Base-by-base conservation (phyloP, 1,140 invertebrate genomes). In the Calliphora vicina region DNA sequence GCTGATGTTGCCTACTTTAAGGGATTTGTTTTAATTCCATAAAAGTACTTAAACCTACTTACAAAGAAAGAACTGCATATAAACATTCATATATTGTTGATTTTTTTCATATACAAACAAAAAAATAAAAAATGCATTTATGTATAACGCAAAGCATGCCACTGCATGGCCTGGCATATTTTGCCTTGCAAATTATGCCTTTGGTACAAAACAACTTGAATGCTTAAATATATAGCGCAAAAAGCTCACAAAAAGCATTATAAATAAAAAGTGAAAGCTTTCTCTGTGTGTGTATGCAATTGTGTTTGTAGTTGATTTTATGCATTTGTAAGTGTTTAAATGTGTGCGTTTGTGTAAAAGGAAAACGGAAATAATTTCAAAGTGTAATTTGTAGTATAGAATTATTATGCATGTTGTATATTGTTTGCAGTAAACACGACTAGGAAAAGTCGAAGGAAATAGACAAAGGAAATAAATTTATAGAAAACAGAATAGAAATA, bases 301-400 rank as follows among this genome's bases (percentile, higher is more conserved):
- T n/a, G n/a, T n/a, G n/a, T n/a, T n/a, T n/a, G n/a, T n/a, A n/a
- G n/a, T n/a, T n/a, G n/a, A n/a, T n/a, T n/a, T n/a, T n/a, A n/a
- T n/a, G 50, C 50, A n/a, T n/a, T 13, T 1, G 13, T 61, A n/a
- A n/a, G 50, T n/a, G 13, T 61, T 13, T 3, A n/a, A 17, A 17
- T 61, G 50, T 61, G 17, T 3, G 12, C n/a, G 1, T 17, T 12
- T 61, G 50, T 61, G 4, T 17, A 61, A 61, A n/a, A 61, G 50
- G 50, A 61, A 61, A 61, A 61, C 50, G 50, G 50, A 61, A 61
- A 61, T 61, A 61, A 61, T 61, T 61, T 61, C 17, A 17, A 61
- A 61, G 50, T 61, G 50, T n/a, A 61, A 61, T 61, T 61, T 61
- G 50, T 61, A 61, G 50, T 61, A 61, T 17, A 61, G 50, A 61